Evolutionary conservation across 2,113 vertebrate genomes (phyloP).

Genomic region (Cavia porcellus): DNA sequence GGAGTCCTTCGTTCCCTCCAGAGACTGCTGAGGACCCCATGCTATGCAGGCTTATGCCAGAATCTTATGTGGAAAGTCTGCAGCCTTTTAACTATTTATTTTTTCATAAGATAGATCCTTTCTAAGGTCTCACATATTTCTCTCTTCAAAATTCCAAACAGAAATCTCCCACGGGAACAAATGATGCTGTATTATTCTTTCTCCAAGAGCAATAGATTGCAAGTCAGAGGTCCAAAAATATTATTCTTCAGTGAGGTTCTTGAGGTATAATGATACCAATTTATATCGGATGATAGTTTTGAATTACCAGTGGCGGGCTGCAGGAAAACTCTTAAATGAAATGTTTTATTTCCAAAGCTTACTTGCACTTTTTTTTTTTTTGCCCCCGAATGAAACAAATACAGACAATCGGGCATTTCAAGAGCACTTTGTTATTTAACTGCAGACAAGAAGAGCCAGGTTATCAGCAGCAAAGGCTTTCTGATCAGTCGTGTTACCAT

Average conservation of each 20-base stretch:
- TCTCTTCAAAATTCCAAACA: neutral
- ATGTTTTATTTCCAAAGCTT: neutral
- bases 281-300: slow-evolving; percentile 57
- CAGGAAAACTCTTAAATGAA: neutral
- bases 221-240: slow-evolving; percentile 30
- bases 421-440: slow-evolving; percentile 16
- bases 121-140: slow-evolving; percentile 39
- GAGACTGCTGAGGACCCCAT: neutral
- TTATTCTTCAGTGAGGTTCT: slow-evolving; percentile 46
- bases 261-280: slow-evolving; percentile 54
- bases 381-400: neutral
- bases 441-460: neutral
- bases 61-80: neutral
- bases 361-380: neutral
- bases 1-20: neutral
- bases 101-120: neutral
- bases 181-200: neutral
- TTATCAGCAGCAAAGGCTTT: neutral
- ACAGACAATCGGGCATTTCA: neutral
- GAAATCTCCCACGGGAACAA: slow-evolving; percentile 3
- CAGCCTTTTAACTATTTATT: neutral
- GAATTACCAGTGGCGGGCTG: slow-evolving; percentile 22
- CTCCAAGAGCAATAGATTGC: neutral
- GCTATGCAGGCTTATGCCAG: neutral
- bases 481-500: accelerated